Evolutionary conservation across 2,113 vertebrate genomes (phyloP).

Genomic region (Chinchilla lanigera): DNA sequence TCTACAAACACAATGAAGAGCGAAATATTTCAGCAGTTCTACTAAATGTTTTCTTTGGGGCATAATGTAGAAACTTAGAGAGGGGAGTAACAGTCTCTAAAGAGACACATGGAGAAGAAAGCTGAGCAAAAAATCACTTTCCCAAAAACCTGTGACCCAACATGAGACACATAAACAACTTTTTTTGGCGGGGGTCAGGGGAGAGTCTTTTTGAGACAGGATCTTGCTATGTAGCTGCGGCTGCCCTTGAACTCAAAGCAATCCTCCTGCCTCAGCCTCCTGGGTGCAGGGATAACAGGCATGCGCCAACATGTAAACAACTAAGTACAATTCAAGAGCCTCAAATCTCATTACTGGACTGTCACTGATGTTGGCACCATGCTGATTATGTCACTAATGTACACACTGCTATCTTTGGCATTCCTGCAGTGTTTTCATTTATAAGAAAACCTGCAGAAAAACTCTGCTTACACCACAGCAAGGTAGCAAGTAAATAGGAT

Average conservation of each 20-base stretch:
- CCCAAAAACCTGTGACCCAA: constrained; percentile 27
- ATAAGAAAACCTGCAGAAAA: constrained; percentile 39
- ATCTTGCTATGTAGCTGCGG: not conserved
- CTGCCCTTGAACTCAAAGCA: not conserved
- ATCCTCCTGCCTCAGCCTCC: not conserved
- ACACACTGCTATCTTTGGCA: constrained; percentile 10
- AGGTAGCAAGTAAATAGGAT: constrained; percentile 60
- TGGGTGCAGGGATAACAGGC: not conserved
- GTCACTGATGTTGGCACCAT: not conserved
- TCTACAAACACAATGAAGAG: not conserved
- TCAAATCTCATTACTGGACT: not conserved
- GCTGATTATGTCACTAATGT: not conserved
- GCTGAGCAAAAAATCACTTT: not conserved
- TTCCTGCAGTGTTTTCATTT: not conserved
- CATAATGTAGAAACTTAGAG: not conserved
- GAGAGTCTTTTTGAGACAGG: not conserved
- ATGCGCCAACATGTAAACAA: not conserved
- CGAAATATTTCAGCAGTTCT: not conserved
- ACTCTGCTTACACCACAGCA: constrained; percentile 72
- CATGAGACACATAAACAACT: not conserved
- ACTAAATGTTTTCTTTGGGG: not conserved
- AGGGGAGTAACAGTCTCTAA: not conserved
- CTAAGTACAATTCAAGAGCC: not conserved
- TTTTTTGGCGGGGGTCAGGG: not conserved
- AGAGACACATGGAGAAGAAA: not conserved